Conservation (phyloP, 1,140 invertebrate genomes). For the Drosophila subpulchrella region DNA sequence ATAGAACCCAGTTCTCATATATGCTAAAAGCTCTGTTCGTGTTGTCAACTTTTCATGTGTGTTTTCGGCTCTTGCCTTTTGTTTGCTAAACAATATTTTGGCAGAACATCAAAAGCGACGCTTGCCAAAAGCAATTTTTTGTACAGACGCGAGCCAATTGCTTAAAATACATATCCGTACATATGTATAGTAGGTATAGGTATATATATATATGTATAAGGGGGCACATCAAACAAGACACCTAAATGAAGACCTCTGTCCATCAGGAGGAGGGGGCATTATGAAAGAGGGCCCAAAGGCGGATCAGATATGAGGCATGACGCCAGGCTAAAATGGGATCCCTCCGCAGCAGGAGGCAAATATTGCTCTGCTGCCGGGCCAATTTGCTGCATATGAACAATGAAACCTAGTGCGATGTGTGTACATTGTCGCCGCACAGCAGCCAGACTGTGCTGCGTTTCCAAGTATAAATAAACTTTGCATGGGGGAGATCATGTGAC, state of each 20-base stretch:
- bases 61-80: constrained; percentile 51
- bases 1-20: constrained; percentile 10
- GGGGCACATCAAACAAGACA: constrained; percentile 57
- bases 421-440: constrained; percentile 32
- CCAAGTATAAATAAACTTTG: constrained; percentile 82
- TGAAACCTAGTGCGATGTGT: constrained; percentile 14
- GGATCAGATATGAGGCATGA: constrained; percentile 67
- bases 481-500: constrained; percentile 81
- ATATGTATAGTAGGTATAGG: constrained; percentile 9
- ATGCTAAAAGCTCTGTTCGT: constrained; percentile 37
- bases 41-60: constrained; percentile 52
- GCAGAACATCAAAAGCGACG: constrained; percentile 71
- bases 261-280: constrained; percentile 51
- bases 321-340: constrained; percentile 41
- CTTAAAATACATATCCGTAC: constrained; percentile 33
- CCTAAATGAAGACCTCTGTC: constrained; percentile 57
- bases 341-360: constrained; percentile 37
- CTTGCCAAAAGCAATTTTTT: constrained; percentile 78
- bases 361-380: constrained; percentile 40
- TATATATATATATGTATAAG: neutral
- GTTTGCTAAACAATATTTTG: constrained; percentile 82
- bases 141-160: constrained; percentile 58
- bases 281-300: constrained; percentile 33
- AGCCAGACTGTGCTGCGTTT: constrained; percentile 41
- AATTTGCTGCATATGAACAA: constrained; percentile 64